Evolutionary conservation across 2,888 invertebrate genomes (phyloP), one percentile per base, ranked within the genome.

Genomic region (Sepiola atlantica): DNA sequence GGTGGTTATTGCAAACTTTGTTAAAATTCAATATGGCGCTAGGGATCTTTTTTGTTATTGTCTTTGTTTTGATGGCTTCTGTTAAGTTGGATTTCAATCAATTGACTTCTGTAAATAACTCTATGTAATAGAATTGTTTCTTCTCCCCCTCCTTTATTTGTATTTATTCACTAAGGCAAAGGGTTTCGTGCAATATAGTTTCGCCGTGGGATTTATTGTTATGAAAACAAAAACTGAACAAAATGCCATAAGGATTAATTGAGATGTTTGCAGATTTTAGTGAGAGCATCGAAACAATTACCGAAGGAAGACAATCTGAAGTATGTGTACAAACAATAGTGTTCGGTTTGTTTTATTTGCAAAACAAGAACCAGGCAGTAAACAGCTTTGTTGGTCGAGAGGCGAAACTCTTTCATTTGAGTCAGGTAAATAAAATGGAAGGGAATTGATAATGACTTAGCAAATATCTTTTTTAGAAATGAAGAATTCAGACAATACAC

Each of bases 301-400:
- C 21, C 2, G 16, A 35, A 8, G 32, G 32, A 93, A 55, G 55
- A 8, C 35, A 45, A 54, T 35, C 28, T 10, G 18, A n/a, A 93
- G 55, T 32, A 94, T 92, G 55, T 92, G 57, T 35, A 92, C 92
- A 55, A 92, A 61, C 90, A 92, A 90, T 61, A 92, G 93, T 45
- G 35, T 90, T 90, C 90, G 28, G 12, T 61, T 28, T 77, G n/a
- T 77, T 77, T 32, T 77, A 77, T 77, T 77, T 77, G n/a, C 77
- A n/a, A 77, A 77, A 77, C 77, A 77, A 77, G 77, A 32, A 12
- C 18, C 35, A 92, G 55, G 55, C 92, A 55, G n/a, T 35, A 92
- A 92, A 92, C 45, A 45, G 16, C 35, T 92, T 14, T 54, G 55
- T 28, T 54, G n/a, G 92, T 54, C 16, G 92, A 55, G 45, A 18